These are phyloP conservation scores for Uria lomvia DNA, from an alignment of 2,113 vertebrate genomes.

Conservation along the genomic window DNA sequence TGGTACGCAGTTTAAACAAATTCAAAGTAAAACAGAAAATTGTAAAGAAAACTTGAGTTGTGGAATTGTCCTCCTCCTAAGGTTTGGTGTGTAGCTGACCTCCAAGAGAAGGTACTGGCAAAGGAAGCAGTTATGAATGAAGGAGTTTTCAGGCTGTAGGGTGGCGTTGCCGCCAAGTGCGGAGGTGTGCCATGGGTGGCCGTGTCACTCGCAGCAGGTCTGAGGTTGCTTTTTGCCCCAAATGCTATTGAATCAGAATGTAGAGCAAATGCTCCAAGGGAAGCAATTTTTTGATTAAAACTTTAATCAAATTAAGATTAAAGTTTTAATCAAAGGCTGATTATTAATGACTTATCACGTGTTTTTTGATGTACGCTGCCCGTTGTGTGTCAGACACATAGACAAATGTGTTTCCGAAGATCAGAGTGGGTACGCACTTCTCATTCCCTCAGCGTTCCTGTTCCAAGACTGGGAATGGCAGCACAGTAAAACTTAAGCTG, in stretches of 20 bases:
- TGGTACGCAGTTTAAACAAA: not conserved
- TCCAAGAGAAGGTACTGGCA: not conserved
- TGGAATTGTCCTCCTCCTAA: not conserved
- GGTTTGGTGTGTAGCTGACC: not conserved
- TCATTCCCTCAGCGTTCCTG: not conserved
- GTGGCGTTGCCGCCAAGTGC: not conserved
- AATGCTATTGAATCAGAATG: not conserved
- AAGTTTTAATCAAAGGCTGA: not conserved
- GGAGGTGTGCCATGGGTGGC: not conserved
- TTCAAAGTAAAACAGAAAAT: not conserved
- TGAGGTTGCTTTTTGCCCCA: not conserved
- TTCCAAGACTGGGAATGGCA: not conserved
- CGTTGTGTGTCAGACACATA: not conserved
- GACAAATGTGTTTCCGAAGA: not conserved
- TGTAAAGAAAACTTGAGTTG: not conserved
- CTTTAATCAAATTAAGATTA: not conserved
- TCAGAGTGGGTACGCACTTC: not conserved
- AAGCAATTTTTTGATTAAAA: not conserved
- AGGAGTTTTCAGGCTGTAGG: not conserved
- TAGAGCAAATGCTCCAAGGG: not conserved
- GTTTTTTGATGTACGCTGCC: not conserved
- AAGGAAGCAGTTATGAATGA: not conserved
- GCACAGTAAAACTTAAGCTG: not conserved
- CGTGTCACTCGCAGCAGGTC: rapidly evolving
- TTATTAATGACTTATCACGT: not conserved